Evolutionary conservation across 1,140 invertebrate species (phyloP).

Genomic region (Tetramorium parvispinum): DNA sequence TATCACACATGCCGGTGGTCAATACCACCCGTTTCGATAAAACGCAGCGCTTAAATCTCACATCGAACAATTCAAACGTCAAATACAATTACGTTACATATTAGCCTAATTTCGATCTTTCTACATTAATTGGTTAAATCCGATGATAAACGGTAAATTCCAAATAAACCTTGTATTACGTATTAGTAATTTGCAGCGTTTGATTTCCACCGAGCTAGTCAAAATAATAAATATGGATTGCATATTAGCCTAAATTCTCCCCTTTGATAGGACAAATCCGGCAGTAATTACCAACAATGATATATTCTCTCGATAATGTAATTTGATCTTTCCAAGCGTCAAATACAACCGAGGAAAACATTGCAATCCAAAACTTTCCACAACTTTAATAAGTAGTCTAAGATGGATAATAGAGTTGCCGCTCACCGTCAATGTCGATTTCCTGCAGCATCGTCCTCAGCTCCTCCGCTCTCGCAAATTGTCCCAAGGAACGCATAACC

Average conservation of each 20-base stretch:
- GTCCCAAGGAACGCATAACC: constrained; percentile 94
- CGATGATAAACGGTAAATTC: not conserved
- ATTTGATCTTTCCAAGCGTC: not conserved
- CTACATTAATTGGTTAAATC: constrained; percentile 26
- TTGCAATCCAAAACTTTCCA: not conserved
- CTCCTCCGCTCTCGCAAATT: constrained; percentile 94
- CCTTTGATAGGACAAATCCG: not conserved
- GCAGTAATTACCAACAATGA: not conserved
- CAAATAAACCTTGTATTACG: not conserved
- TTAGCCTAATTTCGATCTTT: constrained; percentile 1
- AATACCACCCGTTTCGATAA: constrained; percentile 26
- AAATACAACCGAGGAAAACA: not conserved
- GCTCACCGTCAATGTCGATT: constrained; percentile 94
- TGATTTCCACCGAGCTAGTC: not conserved
- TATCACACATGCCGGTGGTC: not conserved
- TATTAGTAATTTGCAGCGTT: not conserved
- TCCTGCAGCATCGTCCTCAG: constrained; percentile 95
- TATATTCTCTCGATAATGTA: not conserved
- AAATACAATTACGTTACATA: constrained; percentile 18
- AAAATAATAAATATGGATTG: constrained; percentile 18
- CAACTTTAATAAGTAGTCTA: constrained; percentile 3
- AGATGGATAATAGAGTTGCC: constrained; percentile 30
- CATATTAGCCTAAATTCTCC: not conserved
- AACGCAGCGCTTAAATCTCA: constrained; percentile 19
- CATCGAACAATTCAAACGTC: constrained; percentile 10